Evolutionary conservation across 1,140 invertebrate species (phyloP).

Genomic region (Drosophila mauritiana): DNA sequence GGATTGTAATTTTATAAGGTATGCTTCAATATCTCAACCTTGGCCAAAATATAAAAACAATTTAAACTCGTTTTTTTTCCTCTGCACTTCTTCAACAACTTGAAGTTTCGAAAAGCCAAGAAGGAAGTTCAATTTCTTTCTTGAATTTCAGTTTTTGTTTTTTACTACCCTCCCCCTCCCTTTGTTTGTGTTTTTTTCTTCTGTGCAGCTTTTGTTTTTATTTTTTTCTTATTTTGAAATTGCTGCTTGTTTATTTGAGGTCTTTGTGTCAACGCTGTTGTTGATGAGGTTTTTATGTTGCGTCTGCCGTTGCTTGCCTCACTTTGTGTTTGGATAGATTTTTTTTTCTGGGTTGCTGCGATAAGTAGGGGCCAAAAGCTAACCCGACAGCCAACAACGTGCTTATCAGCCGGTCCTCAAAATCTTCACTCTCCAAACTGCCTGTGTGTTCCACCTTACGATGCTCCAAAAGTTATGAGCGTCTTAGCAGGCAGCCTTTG

Average conservation of each 20-base stretch:
- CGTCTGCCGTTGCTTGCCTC: constrained; percentile 44
- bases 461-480: constrained; percentile 4
- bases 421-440: constrained; percentile 59
- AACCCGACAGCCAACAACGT: constrained; percentile 49
- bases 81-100: constrained; percentile 20
- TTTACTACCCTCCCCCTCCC: constrained; percentile 11
- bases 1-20: too few relatives aligned
- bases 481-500: constrained; percentile 42
- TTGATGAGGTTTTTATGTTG: constrained; percentile 62
- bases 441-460: constrained; percentile 32
- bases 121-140: constrained; percentile 75
- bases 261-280: constrained; percentile 76
- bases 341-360: constrained; percentile 56
- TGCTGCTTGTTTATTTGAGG: constrained; percentile 76
- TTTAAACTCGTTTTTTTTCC: not conserved
- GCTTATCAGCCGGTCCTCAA: constrained; percentile 61
- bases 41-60: too few relatives aligned
- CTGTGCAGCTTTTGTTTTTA: constrained; percentile 31
- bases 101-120: constrained; percentile 18
- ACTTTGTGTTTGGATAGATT: constrained; percentile 64
- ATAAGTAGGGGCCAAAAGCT: constrained; percentile 62
- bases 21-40: too few relatives aligned
- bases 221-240: constrained; percentile 63
- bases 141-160: constrained; percentile 32
- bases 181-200: constrained; percentile 20